A percentile compares a stretch with the other conserved stretches of the same genome.
Evolutionary conservation across 2,797 vertebrate genomes (phyloP).

Genomic region (Gymnothorax reevesii): DNA sequence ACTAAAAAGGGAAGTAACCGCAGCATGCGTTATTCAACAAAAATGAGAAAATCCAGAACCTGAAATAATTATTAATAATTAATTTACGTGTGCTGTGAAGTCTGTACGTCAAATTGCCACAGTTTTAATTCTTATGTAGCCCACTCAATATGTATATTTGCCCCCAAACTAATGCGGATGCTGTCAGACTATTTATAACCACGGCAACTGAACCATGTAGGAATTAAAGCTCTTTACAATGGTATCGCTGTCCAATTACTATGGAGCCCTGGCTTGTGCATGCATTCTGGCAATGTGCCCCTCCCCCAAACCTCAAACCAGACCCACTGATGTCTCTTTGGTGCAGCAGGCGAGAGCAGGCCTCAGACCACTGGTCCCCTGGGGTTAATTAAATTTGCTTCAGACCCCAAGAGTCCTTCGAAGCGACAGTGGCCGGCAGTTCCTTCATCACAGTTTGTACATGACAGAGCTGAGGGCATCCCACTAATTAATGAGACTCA

Average conservation of each 20-base stretch:
- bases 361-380: constrained; percentile 58
- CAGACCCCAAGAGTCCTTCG: constrained; percentile 60
- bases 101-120: background rate
- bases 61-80: background rate
- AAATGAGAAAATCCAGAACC: background rate
- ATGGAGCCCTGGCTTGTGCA: too few species aligned
- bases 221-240: too few species aligned
- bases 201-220: too few species aligned
- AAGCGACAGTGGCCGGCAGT: constrained; percentile 57
- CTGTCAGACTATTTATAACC: too few species aligned
- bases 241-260: too few species aligned
- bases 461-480: constrained; percentile 55
- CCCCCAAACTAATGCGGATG: too few species aligned
- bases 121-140: background rate
- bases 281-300: background rate
- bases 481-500: constrained; percentile 71
- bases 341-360: constrained; percentile 34
- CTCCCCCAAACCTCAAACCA: constrained; percentile 1
- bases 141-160: background rate
- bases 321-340: constrained; percentile 8
- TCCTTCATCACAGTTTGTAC: constrained; percentile 52
- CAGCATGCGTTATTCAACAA: background rate
- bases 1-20: background rate
- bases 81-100: background rate
- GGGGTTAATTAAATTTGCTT: constrained; percentile 74